These are phyloP conservation scores for Mamestra configurata DNA, from an alignment of 1,140 invertebrate genomes.

Conservation along the genomic window DNA sequence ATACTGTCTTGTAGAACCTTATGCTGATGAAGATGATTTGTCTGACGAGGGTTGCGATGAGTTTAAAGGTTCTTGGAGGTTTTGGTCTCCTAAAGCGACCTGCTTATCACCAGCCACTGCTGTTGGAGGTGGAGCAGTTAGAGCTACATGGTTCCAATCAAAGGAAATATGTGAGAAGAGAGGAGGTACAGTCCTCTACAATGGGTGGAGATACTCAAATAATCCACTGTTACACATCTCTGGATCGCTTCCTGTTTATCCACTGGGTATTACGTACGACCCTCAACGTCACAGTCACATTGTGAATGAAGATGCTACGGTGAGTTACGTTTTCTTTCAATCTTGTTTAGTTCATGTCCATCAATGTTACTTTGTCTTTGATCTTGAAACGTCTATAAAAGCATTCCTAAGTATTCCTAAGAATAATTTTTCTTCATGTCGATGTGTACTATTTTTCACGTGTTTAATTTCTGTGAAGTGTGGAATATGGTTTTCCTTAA, in stretches of 20 bases:
- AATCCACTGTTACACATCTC: constrained; percentile 67
- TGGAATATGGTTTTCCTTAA: neutral
- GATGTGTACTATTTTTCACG: neutral
- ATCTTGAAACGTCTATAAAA: constrained; percentile 17
- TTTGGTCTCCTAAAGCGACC: constrained; percentile 75
- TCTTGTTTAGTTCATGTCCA: constrained; percentile 36
- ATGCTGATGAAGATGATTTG: constrained; percentile 63
- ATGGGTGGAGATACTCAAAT: constrained; percentile 82
- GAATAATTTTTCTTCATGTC: neutral
- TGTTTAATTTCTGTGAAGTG: neutral
- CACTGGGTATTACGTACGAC: constrained; percentile 76
- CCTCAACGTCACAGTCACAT: constrained; percentile 65
- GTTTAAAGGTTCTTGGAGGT: constrained; percentile 68
- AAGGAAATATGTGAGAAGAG: constrained; percentile 74
- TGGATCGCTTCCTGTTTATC: constrained; percentile 63
- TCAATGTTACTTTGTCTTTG: constrained; percentile 20
- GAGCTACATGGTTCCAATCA: constrained; percentile 81
- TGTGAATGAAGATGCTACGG: constrained; percentile 65
- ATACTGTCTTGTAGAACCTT: constrained; percentile 80
- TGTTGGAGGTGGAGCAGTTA: constrained; percentile 68
- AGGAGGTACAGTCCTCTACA: constrained; percentile 73
- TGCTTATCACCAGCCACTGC: constrained; percentile 69
- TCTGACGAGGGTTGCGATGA: constrained; percentile 65
- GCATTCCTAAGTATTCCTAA: constrained; percentile 25
- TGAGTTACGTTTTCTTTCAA: constrained; percentile 58